phyloP scores from a whole-genome alignment of 2,888 invertebrate species.

The Drosophila kokeensis region DNA sequence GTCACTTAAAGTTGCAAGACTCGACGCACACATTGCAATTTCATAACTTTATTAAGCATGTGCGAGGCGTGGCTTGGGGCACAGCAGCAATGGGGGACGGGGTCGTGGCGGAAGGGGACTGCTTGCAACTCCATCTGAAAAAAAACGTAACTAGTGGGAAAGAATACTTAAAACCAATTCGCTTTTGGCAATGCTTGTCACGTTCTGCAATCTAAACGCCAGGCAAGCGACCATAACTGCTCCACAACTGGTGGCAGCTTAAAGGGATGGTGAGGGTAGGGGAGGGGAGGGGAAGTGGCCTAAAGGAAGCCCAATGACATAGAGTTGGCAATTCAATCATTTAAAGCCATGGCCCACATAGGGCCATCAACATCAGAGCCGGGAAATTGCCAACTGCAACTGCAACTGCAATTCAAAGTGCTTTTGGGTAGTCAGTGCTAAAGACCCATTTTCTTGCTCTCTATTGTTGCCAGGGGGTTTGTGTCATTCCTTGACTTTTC shows the following conservation, averaged over 20 bases:
- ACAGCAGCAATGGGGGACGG: neutral
- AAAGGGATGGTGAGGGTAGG: neutral
- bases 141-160: slow-evolving; percentile 17
- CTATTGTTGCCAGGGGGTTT: slow-evolving; percentile 30
- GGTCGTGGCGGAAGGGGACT: neutral
- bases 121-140: slow-evolving; percentile 36
- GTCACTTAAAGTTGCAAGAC: slow-evolving; percentile 75
- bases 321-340: slow-evolving; percentile 75
- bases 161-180: slow-evolving; percentile 14
- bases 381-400: slow-evolving; percentile 15
- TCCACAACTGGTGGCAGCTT: slow-evolving; percentile 15
- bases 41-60: slow-evolving; percentile 73
- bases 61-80: slow-evolving; percentile 9
- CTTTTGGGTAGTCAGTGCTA: slow-evolving; percentile 12
- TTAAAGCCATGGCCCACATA: slow-evolving; percentile 55
- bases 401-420: slow-evolving; percentile 27
- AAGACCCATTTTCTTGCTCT: neutral
- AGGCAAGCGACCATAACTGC: slow-evolving; percentile 40
- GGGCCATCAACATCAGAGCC: slow-evolving; percentile 24
- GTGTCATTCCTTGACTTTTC: slow-evolving; percentile 27
- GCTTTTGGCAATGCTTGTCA: slow-evolving; percentile 51
- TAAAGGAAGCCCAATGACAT: slow-evolving; percentile 35
- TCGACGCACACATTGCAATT: slow-evolving; percentile 74
- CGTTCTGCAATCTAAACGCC: slow-evolving; percentile 63
- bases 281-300: slow-evolving; percentile 9